Evolutionary conservation across 2,113 vertebrate species (phyloP).

Genomic region (Pleuronectes platessa): DNA sequence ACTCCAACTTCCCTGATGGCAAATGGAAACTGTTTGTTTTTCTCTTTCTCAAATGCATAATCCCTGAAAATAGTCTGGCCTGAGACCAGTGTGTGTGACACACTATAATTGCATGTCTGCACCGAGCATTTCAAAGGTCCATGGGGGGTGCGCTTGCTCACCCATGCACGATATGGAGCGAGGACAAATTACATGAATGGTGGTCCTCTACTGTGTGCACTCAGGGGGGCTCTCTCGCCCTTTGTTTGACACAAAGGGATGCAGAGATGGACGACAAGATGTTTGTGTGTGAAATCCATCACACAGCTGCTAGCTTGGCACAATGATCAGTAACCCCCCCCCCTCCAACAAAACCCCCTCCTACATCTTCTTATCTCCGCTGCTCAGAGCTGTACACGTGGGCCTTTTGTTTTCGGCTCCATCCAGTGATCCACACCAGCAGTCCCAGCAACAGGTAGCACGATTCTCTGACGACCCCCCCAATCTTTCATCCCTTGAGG

Average conservation of each 20-base stretch:
- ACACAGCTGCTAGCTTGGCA: constrained; percentile 64
- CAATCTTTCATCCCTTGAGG: constrained; percentile 19
- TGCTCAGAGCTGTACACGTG: constrained; percentile 59
- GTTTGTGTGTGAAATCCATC: constrained; percentile 62
- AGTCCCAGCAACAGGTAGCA: constrained; percentile 59
- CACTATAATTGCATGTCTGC: constrained; percentile 55
- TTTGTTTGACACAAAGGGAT: constrained; percentile 54
- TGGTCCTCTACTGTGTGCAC: constrained; percentile 22
- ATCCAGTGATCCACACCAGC: constrained; percentile 33
- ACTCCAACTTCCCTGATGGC: constrained; percentile 14
- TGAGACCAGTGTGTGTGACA: constrained; percentile 26
- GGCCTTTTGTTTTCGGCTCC: constrained; percentile 66
- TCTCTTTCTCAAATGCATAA: background rate
- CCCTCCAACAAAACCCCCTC: constrained; percentile 15
- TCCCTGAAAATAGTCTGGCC: constrained; percentile 27
- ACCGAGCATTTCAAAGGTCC: constrained; percentile 28
- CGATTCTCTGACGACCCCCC: constrained; percentile 4
- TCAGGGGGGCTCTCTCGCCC: constrained; percentile 38
- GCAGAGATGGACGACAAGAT: constrained; percentile 46
- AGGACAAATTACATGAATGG: constrained; percentile 45
- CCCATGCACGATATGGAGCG: constrained; percentile 35
- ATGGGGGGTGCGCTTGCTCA: constrained; percentile 57
- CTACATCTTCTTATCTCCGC: constrained; percentile 64
- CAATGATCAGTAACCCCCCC: constrained; percentile 34
- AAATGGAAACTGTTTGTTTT: constrained; percentile 15